Conservation (phyloP, 2,113 vertebrate species). For the Vidua chalybeata region DNA sequence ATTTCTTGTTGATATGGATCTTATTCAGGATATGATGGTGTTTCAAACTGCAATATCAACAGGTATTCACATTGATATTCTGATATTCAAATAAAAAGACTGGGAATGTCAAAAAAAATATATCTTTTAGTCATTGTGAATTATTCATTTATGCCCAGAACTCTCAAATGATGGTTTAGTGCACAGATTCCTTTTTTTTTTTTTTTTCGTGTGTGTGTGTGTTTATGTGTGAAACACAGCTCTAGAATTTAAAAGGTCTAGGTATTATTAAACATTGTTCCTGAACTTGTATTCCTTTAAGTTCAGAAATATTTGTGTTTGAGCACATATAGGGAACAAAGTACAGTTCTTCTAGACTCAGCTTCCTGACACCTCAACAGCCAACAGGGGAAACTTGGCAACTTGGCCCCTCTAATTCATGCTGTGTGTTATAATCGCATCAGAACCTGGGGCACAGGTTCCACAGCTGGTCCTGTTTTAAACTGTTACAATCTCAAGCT, state of each 20-base stretch:
- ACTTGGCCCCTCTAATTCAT: not conserved
- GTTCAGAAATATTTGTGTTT: not conserved
- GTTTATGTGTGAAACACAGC: not conserved
- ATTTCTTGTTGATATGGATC: not conserved
- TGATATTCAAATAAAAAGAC: not conserved
- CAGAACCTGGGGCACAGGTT: not conserved
- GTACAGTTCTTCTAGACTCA: not conserved
- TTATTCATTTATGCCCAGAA: not conserved
- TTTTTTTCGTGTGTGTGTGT: not conserved
- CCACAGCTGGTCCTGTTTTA: not conserved
- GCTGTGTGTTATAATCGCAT: not conserved
- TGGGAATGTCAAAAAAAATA: not conserved
- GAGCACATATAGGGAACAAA: not conserved
- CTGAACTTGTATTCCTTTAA: not conserved
- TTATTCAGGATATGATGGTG: not conserved
- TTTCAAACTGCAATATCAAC: not conserved
- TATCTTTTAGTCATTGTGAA: fast-evolving
- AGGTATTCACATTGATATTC: not conserved
- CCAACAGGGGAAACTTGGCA: not conserved
- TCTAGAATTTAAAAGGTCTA: not conserved
- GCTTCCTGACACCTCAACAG: not conserved
- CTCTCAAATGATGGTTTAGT: fast-evolving
- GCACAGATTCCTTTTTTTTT: not conserved
- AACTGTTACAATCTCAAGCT: not conserved
- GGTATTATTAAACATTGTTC: not conserved